Percentiles rank a stretch among this genome's conserved stretches.
Evolutionary conservation across 2,113 vertebrate genomes (phyloP).

Genomic region (Pseudorectes ferrugineus): DNA sequence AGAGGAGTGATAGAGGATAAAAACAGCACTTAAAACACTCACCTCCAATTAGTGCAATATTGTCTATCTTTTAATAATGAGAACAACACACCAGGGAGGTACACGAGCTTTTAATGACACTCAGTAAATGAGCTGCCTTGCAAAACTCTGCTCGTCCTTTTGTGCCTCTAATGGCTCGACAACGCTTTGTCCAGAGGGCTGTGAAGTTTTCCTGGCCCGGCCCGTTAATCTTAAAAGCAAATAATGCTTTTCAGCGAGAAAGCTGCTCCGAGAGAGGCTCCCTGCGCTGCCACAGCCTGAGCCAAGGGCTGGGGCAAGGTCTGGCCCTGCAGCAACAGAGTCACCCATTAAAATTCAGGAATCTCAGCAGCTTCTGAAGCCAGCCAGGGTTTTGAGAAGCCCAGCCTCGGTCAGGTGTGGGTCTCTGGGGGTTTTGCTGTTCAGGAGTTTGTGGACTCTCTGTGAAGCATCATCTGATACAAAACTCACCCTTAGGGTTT

Average conservation of each 20-base stretch:
- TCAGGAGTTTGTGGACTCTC: neutral
- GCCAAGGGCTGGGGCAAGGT: neutral
- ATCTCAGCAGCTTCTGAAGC: neutral
- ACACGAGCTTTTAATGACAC: conserved; percentile 15
- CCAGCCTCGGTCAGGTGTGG: neutral
- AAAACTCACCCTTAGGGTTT: neutral
- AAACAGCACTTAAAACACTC: neutral
- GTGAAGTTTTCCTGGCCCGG: neutral
- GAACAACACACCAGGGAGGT: neutral
- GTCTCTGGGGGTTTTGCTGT: neutral
- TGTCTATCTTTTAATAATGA: conserved; percentile 31
- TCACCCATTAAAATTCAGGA: neutral
- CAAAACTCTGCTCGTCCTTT: neutral
- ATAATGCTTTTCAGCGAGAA: conserved; percentile 15
- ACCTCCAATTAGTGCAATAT: neutral
- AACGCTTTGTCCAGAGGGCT: conserved; percentile 33
- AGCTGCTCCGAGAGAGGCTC: neutral
- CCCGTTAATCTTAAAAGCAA: conserved; percentile 41
- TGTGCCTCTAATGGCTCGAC: neutral
- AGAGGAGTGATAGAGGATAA: neutral
- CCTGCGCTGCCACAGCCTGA: neutral
- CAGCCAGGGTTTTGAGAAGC: neutral
- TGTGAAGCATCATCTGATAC: neutral
- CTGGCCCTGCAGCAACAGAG: neutral
- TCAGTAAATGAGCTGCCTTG: conserved; percentile 11